Base-by-base conservation (phyloP, 2,888 invertebrate genomes). In the Caenorhabditis plicata region DNA sequence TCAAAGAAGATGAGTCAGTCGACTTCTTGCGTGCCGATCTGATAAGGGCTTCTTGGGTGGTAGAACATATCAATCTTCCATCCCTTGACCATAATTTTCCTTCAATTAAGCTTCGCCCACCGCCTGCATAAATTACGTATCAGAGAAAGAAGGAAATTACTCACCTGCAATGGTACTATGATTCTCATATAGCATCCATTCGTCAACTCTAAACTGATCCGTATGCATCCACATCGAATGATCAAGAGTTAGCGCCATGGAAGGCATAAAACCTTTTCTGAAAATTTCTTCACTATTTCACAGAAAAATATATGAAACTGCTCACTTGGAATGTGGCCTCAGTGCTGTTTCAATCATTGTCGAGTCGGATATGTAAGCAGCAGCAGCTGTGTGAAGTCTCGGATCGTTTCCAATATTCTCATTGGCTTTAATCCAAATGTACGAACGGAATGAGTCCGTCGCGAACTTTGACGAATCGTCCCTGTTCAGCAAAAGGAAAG, bases 151-250 rank as follows among this genome's bases (percentile, higher is more conserved):
- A n/a, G n/a, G 29, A 41, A 8, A 5, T 11, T 1, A 66, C 72
- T 56, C 54, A 82, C 82, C 75, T 53, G 81, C 80, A n/a, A 81
- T 72, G 9, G 82, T 81, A 54, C 80, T 79, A 49, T 81, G 81
- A 23, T 78, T 75, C 65, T 83, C 83, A 66, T 82, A 83, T 47
- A 83, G 74, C 78, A 83, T 77, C 83, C 83, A 83, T 45, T 83
- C 82, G 61, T 83, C 82, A 4, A 81, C 80, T 26, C 79, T 68
- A 68, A 83, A 82, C 26, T 72, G 45, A 36, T 76, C 73, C 7
- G 79, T 77, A 69, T 83, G 83, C 70, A 83, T 83, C 83, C 83
- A 83, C 58, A 83, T 78, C 26, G 81, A 78, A 63, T 83, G 83
- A 56, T 83, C 83, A 33, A 83, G 69, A 0, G 83, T 82, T 3